Percentiles rank a stretch among this genome's conserved stretches.
Evolutionary conservation across 2,888 invertebrate species (phyloP).

Genomic region (Tetragnatha montana): DNA sequence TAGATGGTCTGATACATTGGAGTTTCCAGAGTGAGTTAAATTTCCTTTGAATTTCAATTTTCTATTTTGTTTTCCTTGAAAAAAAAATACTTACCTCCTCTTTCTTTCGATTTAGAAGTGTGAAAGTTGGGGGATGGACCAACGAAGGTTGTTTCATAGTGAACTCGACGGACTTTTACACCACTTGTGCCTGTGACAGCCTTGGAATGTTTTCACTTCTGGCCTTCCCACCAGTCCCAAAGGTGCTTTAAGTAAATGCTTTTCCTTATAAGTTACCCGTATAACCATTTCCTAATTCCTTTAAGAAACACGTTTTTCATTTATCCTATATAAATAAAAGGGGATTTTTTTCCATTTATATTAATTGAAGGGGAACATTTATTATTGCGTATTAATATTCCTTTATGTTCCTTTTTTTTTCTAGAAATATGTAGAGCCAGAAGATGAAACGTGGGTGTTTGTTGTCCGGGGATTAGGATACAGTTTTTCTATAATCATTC

Average conservation of each 20-base stretch:
- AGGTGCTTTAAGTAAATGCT: constrained; percentile 8
- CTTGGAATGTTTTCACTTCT: constrained; percentile 71
- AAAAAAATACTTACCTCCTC: too few relatives aligned
- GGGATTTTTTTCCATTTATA: too few relatives aligned
- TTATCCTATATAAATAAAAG: too few relatives aligned
- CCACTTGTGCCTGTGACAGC: constrained; percentile 70
- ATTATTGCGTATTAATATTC: not conserved
- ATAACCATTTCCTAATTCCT: too few relatives aligned
- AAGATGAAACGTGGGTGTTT: constrained; percentile 65
- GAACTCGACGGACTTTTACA: constrained; percentile 65
- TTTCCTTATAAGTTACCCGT: not conserved
- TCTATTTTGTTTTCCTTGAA: not conserved
- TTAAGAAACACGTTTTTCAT: too few relatives aligned
- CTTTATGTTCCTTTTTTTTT: not conserved
- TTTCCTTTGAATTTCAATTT: not conserved
- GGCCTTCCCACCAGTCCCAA: constrained; percentile 68
- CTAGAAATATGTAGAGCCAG: constrained; percentile 61
- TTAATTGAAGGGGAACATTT: not conserved
- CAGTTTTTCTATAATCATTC: constrained; percentile 60
- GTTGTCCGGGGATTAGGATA: constrained; percentile 58
- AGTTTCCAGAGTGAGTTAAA: constrained; percentile 54
- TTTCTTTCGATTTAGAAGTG: not conserved
- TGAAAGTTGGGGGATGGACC: constrained; percentile 69
- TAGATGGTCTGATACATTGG: constrained; percentile 56
- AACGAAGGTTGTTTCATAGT: constrained; percentile 66